Conservation (phyloP, 2,888 invertebrate species). For the Endomychus coccineus region DNA sequence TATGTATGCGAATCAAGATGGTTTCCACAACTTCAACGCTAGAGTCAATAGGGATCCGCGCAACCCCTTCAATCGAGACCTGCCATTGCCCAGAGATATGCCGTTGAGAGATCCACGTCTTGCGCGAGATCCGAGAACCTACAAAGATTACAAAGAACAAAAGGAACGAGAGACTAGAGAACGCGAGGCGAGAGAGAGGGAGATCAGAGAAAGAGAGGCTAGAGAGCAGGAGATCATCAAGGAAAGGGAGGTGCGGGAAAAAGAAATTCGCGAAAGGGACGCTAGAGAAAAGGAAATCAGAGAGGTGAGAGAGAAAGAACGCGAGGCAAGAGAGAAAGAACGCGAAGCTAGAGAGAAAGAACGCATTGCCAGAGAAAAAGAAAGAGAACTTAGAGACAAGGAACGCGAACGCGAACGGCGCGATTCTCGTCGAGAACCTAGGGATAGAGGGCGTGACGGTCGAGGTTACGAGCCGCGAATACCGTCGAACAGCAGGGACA, state of each 20-base stretch:
- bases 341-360: conserved; percentile 3
- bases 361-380: conserved; percentile 1
- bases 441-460: conserved; percentile 7
- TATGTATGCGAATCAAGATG: no score
- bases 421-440: conserved; percentile 1
- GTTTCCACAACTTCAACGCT: no score
- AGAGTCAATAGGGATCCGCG: no score
- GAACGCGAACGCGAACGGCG: background rate
- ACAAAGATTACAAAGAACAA: conserved; percentile 11
- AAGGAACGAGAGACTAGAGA: conserved; percentile 11
- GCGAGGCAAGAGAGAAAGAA: background rate
- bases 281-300: background rate
- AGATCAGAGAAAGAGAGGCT: conserved; percentile 7
- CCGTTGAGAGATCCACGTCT: no score
- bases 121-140: no score
- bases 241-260: conserved; percentile 6
- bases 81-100: no score
- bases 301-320: conserved; percentile 11
- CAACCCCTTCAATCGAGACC: no score
- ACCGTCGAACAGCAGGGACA: conserved; percentile 4
- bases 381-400: conserved; percentile 5
- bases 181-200: conserved; percentile 10
- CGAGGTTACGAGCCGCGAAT: background rate
- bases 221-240: conserved; percentile 5
- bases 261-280: background rate